These are phyloP conservation scores for Oncorhynchus keta DNA, from an alignment of 2,113 vertebrate species.

Conservation along the genomic window DNA sequence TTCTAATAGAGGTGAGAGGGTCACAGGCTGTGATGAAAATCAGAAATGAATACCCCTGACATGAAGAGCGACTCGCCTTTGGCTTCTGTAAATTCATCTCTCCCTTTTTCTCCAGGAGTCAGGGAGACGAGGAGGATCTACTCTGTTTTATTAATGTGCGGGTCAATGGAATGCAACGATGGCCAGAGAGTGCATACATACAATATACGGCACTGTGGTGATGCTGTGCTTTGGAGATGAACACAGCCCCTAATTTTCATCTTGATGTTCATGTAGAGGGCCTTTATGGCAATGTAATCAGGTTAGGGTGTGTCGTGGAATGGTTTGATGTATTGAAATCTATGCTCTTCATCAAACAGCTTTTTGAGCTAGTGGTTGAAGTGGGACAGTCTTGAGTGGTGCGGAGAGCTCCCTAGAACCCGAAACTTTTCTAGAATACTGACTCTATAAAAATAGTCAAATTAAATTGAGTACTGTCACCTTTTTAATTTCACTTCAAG, in stretches of 20 bases:
- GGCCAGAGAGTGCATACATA: slow-evolving; percentile 49
- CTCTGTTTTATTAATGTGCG: slow-evolving; percentile 72
- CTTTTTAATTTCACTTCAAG: too few relatives aligned
- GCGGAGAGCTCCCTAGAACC: too few relatives aligned
- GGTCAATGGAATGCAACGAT: slow-evolving; percentile 67
- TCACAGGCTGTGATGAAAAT: slow-evolving; percentile 79
- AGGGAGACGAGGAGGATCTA: slow-evolving; percentile 63
- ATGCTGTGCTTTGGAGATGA: slow-evolving; percentile 37
- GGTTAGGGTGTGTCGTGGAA: slow-evolving; percentile 7
- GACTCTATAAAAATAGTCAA: too few relatives aligned
- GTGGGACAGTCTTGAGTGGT: too few relatives aligned
- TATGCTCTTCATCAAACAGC: neutral
- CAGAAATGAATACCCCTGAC: slow-evolving; percentile 81
- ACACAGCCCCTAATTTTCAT: slow-evolving; percentile 52
- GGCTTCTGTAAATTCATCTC: slow-evolving; percentile 56
- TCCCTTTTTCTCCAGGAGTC: slow-evolving; percentile 58
- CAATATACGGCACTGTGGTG: neutral
- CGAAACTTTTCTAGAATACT: too few relatives aligned
- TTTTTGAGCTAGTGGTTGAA: too few relatives aligned
- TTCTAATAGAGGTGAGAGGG: slow-evolving; percentile 80
- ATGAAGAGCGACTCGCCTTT: slow-evolving; percentile 73
- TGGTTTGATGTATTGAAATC: too few relatives aligned
- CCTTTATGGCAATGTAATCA: slow-evolving; percentile 41
- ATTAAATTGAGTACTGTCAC: too few relatives aligned
- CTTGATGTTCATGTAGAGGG: slow-evolving; percentile 29